A percentile compares a stretch with the other conserved stretches of the same genome.
phyloP scores from a whole-genome alignment of 2,113 vertebrate species.

The Camelus bactrianus region DNA sequence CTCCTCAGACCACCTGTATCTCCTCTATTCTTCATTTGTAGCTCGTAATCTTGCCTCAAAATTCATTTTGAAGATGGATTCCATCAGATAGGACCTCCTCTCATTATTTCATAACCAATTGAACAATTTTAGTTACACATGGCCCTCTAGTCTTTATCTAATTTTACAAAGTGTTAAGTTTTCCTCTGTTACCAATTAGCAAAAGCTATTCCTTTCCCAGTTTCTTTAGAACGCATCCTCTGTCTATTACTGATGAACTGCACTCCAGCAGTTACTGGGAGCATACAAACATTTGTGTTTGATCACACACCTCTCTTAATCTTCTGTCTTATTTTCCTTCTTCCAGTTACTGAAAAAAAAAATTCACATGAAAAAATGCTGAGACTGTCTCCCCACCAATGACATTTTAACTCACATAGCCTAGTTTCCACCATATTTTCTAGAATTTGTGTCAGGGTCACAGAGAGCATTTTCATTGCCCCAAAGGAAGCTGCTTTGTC shows the following conservation, averaged over 20 bases:
- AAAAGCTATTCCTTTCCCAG: neutral
- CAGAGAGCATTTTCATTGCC: neutral
- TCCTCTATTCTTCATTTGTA: neutral
- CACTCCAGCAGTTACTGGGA: neutral
- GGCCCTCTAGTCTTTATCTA: neutral
- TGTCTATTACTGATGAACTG: neutral
- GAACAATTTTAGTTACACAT: neutral
- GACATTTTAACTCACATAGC: neutral
- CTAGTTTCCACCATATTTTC: neutral
- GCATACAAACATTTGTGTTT: neutral
- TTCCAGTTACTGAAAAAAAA: neutral
- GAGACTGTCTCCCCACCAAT: neutral
- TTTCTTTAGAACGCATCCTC: neutral
- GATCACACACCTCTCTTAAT: neutral
- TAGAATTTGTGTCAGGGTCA: conserved; percentile 33
- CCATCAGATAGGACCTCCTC: neutral
- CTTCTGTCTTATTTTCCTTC: neutral
- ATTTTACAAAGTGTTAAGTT: neutral
- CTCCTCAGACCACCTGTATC: rapidly evolving
- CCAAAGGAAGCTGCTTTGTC: conserved; percentile 27
- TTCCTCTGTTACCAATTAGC: neutral
- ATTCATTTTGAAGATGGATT: neutral
- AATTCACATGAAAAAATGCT: neutral
- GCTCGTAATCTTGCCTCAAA: neutral
- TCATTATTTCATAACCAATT: neutral